Evolutionary conservation across 2,797 vertebrate species (phyloP), one percentile per base, ranked within the genome.

Genomic region (Danio choprae): DNA sequence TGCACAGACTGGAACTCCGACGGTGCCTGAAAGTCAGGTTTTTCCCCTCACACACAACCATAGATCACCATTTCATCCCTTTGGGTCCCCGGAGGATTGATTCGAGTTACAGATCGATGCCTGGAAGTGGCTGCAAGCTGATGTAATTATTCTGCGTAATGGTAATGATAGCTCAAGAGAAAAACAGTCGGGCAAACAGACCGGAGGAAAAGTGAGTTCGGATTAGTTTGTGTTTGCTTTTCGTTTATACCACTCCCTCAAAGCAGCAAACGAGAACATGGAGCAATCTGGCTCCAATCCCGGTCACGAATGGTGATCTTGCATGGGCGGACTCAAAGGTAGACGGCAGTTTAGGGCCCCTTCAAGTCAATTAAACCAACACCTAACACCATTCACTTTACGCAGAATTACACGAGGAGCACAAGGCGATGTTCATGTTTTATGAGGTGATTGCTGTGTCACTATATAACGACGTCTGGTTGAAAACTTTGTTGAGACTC

Each of bases 171-270:
- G 69, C 63, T 59, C 48, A 59, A 56, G 58, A 59, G 71, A 29
- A 70, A 65, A 70, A 65, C 22, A 64, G 62, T 81, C 41, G 53
- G 77, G 18, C 62, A 12, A 55, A 65, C 75, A 58, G 74, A 74
- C 36, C 8, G 51, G 56, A 50, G 29, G 56, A 40, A 51, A 43
- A 38, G 64, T 63, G 69, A 56, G 53, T 74, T 62, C 46, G 64
- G 50, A 76, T 77, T 58, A 73, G 59, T 77, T 63, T 81, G 67
- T 65, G 73, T 87, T 75, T 86, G 72, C 81, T 84, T 82, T 48
- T 75, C 46, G 29, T 83, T 85, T 74, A 68, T 73, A 85, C 83
- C 86, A 83, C 86, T 84, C 84, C 86, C 86, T 83, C 74, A 81
- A 77, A 87, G 76, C 74, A 87, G 76, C 74, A 82, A 74, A 78